Conservation (phyloP, 2,113 vertebrate species). For the Thalassoma bifasciatum region DNA sequence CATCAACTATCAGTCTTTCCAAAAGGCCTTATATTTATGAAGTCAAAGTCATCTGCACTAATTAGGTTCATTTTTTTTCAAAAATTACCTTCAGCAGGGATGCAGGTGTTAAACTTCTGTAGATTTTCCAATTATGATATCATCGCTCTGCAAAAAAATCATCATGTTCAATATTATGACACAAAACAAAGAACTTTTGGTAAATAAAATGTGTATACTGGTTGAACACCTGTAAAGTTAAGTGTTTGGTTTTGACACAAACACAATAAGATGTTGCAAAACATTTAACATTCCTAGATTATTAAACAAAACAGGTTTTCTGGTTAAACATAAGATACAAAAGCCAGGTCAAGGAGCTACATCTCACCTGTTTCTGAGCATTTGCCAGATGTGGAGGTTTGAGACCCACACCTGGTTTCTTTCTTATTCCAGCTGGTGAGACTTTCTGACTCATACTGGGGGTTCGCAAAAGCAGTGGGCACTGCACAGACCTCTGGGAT, state of each 20-base stretch:
- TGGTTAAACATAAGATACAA: neutral
- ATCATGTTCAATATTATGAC: neutral
- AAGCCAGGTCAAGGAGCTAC: neutral
- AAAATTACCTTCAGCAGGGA: slow-evolving; percentile 30
- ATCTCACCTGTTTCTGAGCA: slow-evolving; percentile 52
- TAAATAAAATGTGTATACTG: too few species aligned
- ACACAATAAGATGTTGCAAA: neutral
- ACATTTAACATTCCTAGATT: neutral
- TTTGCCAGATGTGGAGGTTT: slow-evolving; percentile 54
- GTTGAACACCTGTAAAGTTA: too few species aligned
- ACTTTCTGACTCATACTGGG: slow-evolving; percentile 53
- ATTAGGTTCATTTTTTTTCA: neutral
- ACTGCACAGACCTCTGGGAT: slow-evolving; percentile 47
- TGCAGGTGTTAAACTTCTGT: slow-evolving; percentile 73
- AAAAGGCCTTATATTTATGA: too few species aligned
- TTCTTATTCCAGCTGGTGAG: slow-evolving; percentile 55
- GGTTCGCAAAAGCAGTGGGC: slow-evolving; percentile 30
- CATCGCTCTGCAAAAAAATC: slow-evolving; percentile 63
- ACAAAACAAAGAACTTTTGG: neutral
- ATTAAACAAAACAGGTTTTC: neutral
- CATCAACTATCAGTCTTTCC: too few species aligned
- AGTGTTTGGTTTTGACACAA: too few species aligned
- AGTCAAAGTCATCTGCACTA: neutral
- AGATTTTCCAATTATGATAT: slow-evolving; percentile 69
- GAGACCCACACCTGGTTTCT: slow-evolving; percentile 43